A percentile compares a stretch with the other conserved stretches of the same genome.
Conservation (phyloP, 2,113 vertebrate genomes). For the Spea bombifrons region DNA sequence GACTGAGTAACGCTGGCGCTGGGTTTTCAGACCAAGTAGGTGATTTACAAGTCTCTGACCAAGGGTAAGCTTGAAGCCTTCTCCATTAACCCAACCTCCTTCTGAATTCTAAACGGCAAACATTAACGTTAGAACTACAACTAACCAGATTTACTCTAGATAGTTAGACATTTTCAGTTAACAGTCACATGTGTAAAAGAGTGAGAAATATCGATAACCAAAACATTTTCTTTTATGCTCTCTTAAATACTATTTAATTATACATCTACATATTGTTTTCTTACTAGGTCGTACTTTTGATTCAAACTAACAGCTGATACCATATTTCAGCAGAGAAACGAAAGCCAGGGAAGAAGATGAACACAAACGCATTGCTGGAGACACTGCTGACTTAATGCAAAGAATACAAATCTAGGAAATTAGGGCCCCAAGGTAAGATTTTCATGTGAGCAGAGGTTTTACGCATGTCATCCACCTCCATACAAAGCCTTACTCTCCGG, state of each 20-base stretch:
- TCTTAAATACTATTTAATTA: too few species aligned
- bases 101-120: conserved; percentile 73
- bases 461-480: neutral
- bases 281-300: too few species aligned
- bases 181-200: too few species aligned
- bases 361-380: neutral
- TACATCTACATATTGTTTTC: too few species aligned
- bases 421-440: neutral
- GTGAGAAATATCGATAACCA: too few species aligned
- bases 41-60: conserved; percentile 92
- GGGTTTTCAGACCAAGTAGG: conserved; percentile 85
- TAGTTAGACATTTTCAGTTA: neutral
- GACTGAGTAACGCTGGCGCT: conserved; percentile 78
- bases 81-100: conserved; percentile 69
- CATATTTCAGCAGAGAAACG: neutral
- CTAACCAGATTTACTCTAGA: neutral
- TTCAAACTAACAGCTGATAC: too few species aligned
- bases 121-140: conserved; percentile 57
- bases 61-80: conserved; percentile 84
- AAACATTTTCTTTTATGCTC: too few species aligned
- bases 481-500: neutral
- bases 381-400: neutral
- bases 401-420: neutral
- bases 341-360: neutral
- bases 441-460: too few species aligned